Evolutionary conservation across 2,888 invertebrate genomes (phyloP).

Genomic region (Blomia tropicalis): DNA sequence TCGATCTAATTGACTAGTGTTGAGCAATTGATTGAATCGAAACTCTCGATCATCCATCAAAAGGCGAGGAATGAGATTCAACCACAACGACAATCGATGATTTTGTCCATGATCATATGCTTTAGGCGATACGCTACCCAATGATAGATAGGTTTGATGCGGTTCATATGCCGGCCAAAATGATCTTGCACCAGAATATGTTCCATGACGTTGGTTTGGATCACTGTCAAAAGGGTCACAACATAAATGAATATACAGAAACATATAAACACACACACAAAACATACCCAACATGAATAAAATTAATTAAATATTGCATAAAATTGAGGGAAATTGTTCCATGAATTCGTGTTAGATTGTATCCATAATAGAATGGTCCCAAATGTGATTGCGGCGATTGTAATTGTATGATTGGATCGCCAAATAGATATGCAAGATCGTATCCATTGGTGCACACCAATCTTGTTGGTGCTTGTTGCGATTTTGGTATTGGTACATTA

Average conservation of each 20-base stretch:
- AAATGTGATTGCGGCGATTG: not conserved
- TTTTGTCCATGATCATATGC: not conserved
- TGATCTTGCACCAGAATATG: not conserved
- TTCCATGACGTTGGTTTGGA: not conserved
- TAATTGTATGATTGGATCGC: not conserved
- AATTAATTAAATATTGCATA: constrained; percentile 9
- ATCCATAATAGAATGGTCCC: constrained; percentile 6
- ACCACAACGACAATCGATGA: constrained; percentile 5
- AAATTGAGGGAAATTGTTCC: not conserved
- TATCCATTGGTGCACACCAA: not conserved
- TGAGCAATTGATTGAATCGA: not conserved
- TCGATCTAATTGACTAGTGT: not conserved
- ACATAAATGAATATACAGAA: not conserved
- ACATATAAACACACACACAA: not conserved
- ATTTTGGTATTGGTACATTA: not conserved
- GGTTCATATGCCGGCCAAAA: constrained; percentile 6
- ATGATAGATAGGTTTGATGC: not conserved
- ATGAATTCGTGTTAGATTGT: not conserved
- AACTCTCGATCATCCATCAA: constrained; percentile 1
- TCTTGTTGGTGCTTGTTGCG: not conserved
- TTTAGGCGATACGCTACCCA: not conserved
- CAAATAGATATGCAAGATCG: constrained; percentile 5
- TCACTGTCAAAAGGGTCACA: constrained; percentile 3
- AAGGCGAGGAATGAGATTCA: constrained; percentile 2
- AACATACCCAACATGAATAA: not conserved